Evolutionary conservation across 2,797 vertebrate genomes (phyloP), one percentile per base, ranked within the genome.

Genomic region (Mastacembelus armatus): DNA sequence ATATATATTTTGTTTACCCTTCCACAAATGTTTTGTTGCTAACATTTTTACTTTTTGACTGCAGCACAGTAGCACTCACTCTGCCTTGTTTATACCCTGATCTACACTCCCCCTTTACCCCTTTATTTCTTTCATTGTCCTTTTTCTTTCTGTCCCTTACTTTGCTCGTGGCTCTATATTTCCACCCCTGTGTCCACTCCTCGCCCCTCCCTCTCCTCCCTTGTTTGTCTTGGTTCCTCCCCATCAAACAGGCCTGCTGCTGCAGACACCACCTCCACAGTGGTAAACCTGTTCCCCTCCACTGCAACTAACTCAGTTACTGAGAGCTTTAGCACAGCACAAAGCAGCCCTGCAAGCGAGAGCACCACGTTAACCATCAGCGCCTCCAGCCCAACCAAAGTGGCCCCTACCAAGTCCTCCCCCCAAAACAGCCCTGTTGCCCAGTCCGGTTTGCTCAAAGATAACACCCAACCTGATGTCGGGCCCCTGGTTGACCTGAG

Each of bases 401-500:
- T 70, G 1, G 39, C 78, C 65, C 79, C 85, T 81, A 94, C 93
- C 78, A 88, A 83, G 73, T 91, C 94, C 56, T 90, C 90, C 38
- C 93, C 94, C 4, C 87, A 92, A 75, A 94, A 91, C 10, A 92
- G 94, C 56, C 89, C 94, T 1, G 40, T 62, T 2, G 51, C 80
- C 42, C 86, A 65, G 47, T 54, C 90, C 78, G 59, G 66, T 45
- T 49, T 91, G 7, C 90, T 91, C 61, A 96, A 95, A 81, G 89
- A 92, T 62, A 77, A 81, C 7, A 66, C 94, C 61, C 85, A 85
- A 32, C 81, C 88, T 26, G 77, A 78, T 36, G 94, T 96, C 22
- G 96, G 96, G 18, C 95, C 96, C 57, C 94, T 98, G 12, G 98
- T 99, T 24, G 97, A 99, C 92, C 95, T 98, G 86, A 99, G 96